Evolutionary conservation across 2,113 vertebrate genomes (phyloP).

Genomic region (Brachyhypopomus gauderio): DNA sequence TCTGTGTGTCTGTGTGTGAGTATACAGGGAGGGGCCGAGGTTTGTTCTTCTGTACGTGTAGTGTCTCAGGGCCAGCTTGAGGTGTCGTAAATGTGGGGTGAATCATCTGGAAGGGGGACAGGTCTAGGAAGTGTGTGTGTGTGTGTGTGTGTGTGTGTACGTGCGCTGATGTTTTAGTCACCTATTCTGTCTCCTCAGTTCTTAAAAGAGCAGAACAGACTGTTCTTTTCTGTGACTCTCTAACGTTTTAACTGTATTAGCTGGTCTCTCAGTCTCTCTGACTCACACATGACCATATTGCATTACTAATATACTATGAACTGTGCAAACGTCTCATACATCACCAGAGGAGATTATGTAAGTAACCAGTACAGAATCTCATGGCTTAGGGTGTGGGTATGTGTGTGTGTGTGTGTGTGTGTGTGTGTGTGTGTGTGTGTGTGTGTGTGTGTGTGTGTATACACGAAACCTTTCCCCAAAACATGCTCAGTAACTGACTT

Average conservation of each 20-base stretch:
- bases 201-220: not conserved
- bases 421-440: too few species aligned
- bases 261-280: not conserved
- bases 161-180: conserved; percentile 3
- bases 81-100: conserved; percentile 20
- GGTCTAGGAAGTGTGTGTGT: conserved; percentile 1
- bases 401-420: too few species aligned
- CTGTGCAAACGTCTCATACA: not conserved
- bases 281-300: not conserved
- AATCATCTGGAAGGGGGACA: conserved; percentile 12
- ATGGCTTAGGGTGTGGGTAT: too few species aligned
- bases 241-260: not conserved
- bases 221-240: not conserved
- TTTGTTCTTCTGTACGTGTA: not conserved
- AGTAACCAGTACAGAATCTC: not conserved
- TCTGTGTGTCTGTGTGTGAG: not conserved
- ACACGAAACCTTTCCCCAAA: too few species aligned
- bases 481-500: too few species aligned
- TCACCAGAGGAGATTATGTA: not conserved
- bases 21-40: not conserved
- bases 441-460: too few species aligned
- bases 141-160: not conserved
- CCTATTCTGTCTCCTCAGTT: not conserved
- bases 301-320: not conserved
- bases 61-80: conserved; percentile 2